phyloP scores from a whole-genome alignment of 2,888 invertebrate genomes.

The Lepidochitona cinerea region DNA sequence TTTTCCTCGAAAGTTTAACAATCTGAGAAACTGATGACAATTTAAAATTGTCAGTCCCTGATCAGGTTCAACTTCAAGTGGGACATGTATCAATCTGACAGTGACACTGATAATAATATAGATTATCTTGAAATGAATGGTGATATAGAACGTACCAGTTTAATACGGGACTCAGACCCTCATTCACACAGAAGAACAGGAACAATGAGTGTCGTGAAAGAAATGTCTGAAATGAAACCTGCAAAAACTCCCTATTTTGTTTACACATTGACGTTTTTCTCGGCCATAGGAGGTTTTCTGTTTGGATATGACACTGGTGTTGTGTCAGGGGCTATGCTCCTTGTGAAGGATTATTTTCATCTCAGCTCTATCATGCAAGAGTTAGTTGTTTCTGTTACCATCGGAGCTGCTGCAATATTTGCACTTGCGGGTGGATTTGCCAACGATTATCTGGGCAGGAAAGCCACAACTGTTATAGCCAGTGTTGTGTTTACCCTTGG shows the following conservation, averaged over 20 bases:
- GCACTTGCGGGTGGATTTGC: slow-evolving; percentile 71
- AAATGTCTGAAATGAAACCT: too few relatives aligned
- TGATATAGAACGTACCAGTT: too few relatives aligned
- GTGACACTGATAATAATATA: too few relatives aligned
- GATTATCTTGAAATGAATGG: too few relatives aligned
- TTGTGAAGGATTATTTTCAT: slow-evolving; percentile 68
- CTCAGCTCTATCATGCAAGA: slow-evolving; percentile 72
- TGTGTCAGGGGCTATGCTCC: slow-evolving; percentile 73
- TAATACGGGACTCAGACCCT: too few relatives aligned
- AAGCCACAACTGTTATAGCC: slow-evolving; percentile 72
- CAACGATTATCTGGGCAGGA: slow-evolving; percentile 73
- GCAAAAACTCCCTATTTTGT: slow-evolving; percentile 30
- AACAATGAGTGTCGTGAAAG: too few relatives aligned
- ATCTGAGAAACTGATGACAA: too few relatives aligned
- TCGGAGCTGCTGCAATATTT: slow-evolving; percentile 71
- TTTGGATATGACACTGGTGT: slow-evolving; percentile 78
- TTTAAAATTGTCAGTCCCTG: too few relatives aligned
- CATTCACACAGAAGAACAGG: too few relatives aligned
- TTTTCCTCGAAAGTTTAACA: too few relatives aligned
- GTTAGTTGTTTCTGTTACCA: slow-evolving; percentile 72
- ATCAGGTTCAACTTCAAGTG: too few relatives aligned
- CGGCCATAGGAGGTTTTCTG: slow-evolving; percentile 73
- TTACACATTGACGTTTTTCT: slow-evolving; percentile 59
- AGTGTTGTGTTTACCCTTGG: slow-evolving; percentile 73
- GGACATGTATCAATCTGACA: too few relatives aligned